Base-by-base conservation (phyloP, 2,888 invertebrate species). In the Spatulosminthurus flaviceps region DNA sequence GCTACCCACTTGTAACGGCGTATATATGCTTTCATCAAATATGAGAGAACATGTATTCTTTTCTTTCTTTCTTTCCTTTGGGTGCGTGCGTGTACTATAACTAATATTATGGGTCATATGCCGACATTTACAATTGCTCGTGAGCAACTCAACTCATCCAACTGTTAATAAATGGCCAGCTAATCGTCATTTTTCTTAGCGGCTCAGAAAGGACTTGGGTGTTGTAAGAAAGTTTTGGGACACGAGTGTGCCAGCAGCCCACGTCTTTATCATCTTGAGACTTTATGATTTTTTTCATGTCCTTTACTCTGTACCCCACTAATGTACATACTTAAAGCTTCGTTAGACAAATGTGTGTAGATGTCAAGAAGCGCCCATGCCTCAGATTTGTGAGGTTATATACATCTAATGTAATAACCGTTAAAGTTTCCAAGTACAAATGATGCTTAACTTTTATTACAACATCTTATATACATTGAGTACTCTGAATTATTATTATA, bases 361-460 rank as follows among this genome's bases (percentile, higher is more conserved):
- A 26, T 11, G 16, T 24, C 22, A 29, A 28, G n/a, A 67, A 13
- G 67, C 24, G 29, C 28, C 24, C 24, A 72, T 19, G 5, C 28
- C 11, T 22, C 64, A 24, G 41, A 75, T 66, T 75, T 75, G 75
- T 75, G n/a, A 64, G 75, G 61, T 61, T 75, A 75, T 75, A n/a
- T n/a, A n/a, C n/a, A n/a, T n/a, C 64, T 61, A 66, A 75, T 41
- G 24, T 22, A 61, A 28, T 29, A 41, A 22, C 29, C 61, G 42
- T 75, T 64, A 75, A 75, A 19, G 34, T 75, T 29, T 75, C 34
- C 64, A 28, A 19, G 16, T 13, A 29, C 64, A 75, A 75, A 75
- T 75, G 75, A 75, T 75, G 34, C 75, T 75, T 75, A 61, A 61
- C 28, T 74, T 74, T 74, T 74, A 74, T 74, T 74, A 61, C 29